Percentiles rank a stretch among this genome's conserved stretches.
Conservation (phyloP, 2,797 vertebrate genomes). For the Champsocephalus gunnari region DNA sequence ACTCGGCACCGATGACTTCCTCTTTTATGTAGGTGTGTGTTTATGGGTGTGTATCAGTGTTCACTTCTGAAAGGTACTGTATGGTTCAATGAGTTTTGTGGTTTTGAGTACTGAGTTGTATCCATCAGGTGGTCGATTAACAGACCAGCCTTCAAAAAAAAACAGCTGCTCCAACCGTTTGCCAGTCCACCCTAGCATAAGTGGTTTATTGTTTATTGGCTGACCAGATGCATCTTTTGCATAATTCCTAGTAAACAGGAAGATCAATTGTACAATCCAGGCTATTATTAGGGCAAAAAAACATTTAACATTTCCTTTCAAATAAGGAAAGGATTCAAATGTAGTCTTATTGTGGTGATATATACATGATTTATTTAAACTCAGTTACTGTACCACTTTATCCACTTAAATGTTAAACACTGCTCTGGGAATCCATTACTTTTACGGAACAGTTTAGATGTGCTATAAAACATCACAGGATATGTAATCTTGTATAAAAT, state of each 20-base stretch:
- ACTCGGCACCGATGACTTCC: slow-evolving; percentile 17
- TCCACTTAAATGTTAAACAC: slow-evolving; percentile 29
- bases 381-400: not conserved
- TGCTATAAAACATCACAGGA: not conserved
- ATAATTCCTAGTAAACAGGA: slow-evolving; percentile 31
- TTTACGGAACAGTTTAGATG: not conserved
- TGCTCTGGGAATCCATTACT: slow-evolving; percentile 2
- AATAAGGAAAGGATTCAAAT: not conserved
- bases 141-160: not conserved
- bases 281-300: not conserved
- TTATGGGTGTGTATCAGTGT: slow-evolving; percentile 1
- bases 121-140: slow-evolving; percentile 39
- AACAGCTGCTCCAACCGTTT: slow-evolving; percentile 29
- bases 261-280: not conserved
- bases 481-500: not conserved
- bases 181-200: slow-evolving; percentile 14
- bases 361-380: not conserved
- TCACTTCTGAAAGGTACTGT: not conserved
- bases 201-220: slow-evolving; percentile 41
- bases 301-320: not conserved
- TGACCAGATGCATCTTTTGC: slow-evolving; percentile 44
- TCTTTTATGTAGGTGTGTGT: slow-evolving; percentile 32
- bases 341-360: not conserved
- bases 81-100: slow-evolving; percentile 32
- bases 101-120: slow-evolving; percentile 10